Evolutionary conservation across 2,888 invertebrate genomes (phyloP).

Genomic region (Heterodera filipjevi): DNA sequence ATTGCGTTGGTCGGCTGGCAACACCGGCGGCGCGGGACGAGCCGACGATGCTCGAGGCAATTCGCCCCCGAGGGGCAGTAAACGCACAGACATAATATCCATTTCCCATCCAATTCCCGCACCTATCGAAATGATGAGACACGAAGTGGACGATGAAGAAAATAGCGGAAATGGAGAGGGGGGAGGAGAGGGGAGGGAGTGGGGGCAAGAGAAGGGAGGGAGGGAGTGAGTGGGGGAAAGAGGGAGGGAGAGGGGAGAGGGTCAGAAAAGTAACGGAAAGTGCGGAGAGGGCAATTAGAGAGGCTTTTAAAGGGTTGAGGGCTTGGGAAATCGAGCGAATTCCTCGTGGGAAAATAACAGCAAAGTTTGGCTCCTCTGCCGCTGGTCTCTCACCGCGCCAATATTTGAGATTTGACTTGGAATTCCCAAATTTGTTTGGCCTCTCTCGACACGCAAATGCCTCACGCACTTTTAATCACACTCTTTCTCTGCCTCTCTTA

Average conservation of each 20-base stretch:
- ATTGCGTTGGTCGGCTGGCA: not conserved
- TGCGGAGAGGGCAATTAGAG: not conserved
- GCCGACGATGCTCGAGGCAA: not conserved
- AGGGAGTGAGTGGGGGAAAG: not conserved
- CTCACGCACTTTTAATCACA: not conserved
- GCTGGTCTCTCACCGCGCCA: not conserved
- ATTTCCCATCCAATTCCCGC: constrained; percentile 20
- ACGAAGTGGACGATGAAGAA: no score
- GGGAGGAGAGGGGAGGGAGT: not conserved
- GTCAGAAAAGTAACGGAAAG: constrained; percentile 3
- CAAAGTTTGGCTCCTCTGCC: not conserved
- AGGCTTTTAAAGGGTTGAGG: not conserved
- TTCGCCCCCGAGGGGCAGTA: not conserved
- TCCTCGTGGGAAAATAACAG: not conserved
- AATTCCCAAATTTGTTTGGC: not conserved
- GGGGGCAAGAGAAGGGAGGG: not conserved
- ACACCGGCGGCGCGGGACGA: not conserved
- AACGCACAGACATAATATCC: constrained; percentile 14
- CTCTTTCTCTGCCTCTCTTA: not conserved
- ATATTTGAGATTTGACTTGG: not conserved
- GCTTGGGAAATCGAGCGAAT: not conserved
- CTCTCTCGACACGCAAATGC: not conserved
- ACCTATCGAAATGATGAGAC: constrained; percentile 11
- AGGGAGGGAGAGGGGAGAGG: not conserved
- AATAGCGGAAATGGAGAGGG: no score